A percentile compares a stretch with the other conserved stretches of the same genome.
Evolutionary conservation across 2,797 vertebrate genomes (phyloP).

Genomic region (Rachycentron canadum): DNA sequence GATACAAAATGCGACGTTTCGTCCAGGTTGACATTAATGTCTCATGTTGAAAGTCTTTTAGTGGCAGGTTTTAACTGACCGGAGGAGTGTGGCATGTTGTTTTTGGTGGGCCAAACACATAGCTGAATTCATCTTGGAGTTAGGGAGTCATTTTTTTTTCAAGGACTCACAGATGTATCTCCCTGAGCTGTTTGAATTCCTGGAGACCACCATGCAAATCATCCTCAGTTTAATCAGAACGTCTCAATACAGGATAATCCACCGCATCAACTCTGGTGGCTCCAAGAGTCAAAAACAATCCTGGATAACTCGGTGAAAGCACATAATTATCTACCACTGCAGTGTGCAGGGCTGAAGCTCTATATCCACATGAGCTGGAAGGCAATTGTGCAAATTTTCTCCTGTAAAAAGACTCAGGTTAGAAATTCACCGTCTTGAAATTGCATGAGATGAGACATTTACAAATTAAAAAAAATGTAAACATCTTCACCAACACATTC

Average conservation of each 20-base stretch:
- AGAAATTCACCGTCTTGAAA: background rate
- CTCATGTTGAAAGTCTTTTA: constrained; percentile 17
- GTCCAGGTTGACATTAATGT: constrained; percentile 1
- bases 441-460: background rate
- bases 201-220: constrained; percentile 57
- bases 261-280: constrained; percentile 35
- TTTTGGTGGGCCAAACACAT: constrained; percentile 42
- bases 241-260: constrained; percentile 36
- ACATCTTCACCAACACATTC: background rate
- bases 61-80: constrained; percentile 30
- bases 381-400: constrained; percentile 11
- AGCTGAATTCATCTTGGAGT: constrained; percentile 54
- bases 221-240: constrained; percentile 58
- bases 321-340: constrained; percentile 13
- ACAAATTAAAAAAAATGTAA: background rate
- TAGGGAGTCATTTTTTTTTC: constrained; percentile 49
- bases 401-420: background rate
- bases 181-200: constrained; percentile 56
- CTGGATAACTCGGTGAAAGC: constrained; percentile 6
- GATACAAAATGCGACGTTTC: background rate
- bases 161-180: constrained; percentile 63
- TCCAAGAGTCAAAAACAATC: constrained; percentile 41
- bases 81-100: constrained; percentile 36
- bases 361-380: background rate
- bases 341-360: background rate